These are phyloP conservation scores for Sphyrna mokarran DNA, from an alignment of 2,113 vertebrate species.

Conservation along the genomic window DNA sequence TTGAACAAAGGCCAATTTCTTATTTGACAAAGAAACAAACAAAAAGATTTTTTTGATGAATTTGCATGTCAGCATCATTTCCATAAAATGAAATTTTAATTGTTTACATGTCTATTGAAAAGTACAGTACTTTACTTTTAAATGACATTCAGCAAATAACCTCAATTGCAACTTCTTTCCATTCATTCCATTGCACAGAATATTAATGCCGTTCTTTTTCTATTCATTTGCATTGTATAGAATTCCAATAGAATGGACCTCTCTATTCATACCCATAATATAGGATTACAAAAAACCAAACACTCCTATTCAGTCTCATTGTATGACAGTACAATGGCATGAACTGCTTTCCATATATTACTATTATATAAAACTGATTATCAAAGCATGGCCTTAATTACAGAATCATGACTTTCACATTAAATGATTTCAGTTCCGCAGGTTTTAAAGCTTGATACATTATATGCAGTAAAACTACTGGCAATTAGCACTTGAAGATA, in stretches of 20 bases:
- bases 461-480: conserved; percentile 1
- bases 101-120: not conserved
- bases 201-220: not conserved
- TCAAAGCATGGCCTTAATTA: not conserved
- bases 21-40: not conserved
- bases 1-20: not conserved
- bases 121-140: not conserved
- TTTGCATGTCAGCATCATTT: not conserved
- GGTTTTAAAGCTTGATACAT: not conserved
- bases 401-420: not conserved
- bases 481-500: not conserved
- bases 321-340: not conserved
- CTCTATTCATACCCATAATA: not conserved
- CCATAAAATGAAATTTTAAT: not conserved
- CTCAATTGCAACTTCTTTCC: not conserved
- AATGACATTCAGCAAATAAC: not conserved
- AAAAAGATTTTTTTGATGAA: not conserved
- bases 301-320: conserved; percentile 3
- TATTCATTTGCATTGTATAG: not conserved
- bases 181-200: not conserved
- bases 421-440: not conserved
- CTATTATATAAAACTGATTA: not conserved
- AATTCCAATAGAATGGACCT: not conserved
- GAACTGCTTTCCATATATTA: not conserved
- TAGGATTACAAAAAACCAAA: not conserved